A percentile compares a stretch with the other conserved stretches of the same genome.
Conservation (phyloP, 2,113 vertebrate species). For the Piaya cayana region DNA sequence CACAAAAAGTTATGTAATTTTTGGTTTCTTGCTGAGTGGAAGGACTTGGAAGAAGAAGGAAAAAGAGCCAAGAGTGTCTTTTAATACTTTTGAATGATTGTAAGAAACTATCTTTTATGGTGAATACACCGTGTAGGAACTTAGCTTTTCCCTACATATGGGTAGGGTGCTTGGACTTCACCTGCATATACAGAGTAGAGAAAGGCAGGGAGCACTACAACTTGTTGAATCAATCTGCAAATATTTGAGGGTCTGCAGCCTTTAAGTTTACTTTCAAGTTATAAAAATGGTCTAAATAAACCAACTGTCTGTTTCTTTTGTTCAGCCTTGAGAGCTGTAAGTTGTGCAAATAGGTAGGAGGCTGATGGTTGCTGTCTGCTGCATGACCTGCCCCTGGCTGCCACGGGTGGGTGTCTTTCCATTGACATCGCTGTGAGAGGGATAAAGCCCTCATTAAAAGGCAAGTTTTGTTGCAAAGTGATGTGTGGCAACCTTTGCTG, state of each 20-base stretch:
- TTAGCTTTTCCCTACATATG: not conserved
- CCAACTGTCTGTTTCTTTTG: not conserved
- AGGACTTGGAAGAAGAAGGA: not conserved
- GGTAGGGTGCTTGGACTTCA: not conserved
- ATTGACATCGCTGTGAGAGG: not conserved
- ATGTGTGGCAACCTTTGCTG: not conserved
- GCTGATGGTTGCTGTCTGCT: not conserved
- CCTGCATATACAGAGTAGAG: not conserved
- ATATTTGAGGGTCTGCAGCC: not conserved
- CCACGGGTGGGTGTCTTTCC: not conserved
- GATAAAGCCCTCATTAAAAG: not conserved
- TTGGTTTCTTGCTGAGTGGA: not conserved
- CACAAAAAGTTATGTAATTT: not conserved
- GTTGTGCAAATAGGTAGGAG: slow-evolving; percentile 32
- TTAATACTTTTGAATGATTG: not conserved
- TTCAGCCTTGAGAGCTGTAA: not conserved
- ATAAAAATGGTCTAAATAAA: not conserved
- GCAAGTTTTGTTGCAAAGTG: not conserved
- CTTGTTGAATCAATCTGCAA: not conserved
- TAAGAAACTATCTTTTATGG: not conserved
- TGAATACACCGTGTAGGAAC: not conserved
- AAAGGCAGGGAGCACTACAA: not conserved
- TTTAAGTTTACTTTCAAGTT: slow-evolving; percentile 17
- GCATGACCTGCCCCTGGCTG: not conserved
- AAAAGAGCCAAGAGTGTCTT: not conserved